These are phyloP conservation scores for Gymnogyps californianus DNA, from an alignment of 2,113 vertebrate genomes.

Conservation along the genomic window DNA sequence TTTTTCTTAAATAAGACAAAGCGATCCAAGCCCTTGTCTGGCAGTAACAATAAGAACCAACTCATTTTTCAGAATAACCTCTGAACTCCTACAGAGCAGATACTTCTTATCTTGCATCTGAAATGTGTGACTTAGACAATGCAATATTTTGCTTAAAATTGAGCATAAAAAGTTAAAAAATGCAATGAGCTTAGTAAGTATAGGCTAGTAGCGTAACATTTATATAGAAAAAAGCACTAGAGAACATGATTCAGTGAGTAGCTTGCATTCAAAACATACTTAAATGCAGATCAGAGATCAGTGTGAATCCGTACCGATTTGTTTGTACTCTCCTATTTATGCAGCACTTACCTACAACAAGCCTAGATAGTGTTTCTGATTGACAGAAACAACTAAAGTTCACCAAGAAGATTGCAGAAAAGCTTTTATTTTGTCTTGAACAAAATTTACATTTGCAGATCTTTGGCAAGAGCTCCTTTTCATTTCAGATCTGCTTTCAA, in stretches of 20 bases:
- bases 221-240: background rate
- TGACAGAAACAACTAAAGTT: background rate
- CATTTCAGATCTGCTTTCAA: background rate
- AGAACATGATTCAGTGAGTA: background rate
- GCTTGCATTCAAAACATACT: background rate
- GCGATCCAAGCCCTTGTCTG: background rate
- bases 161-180: background rate
- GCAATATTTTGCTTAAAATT: background rate
- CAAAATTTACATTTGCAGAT: background rate
- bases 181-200: background rate
- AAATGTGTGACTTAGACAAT: background rate
- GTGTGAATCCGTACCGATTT: background rate
- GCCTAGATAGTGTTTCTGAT: background rate
- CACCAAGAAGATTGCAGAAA: background rate
- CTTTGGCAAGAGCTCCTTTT: background rate
- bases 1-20: background rate
- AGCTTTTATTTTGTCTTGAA: background rate
- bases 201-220: background rate
- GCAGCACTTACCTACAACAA: background rate
- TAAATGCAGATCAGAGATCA: background rate
- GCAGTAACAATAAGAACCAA: background rate
- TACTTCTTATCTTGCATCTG: background rate
- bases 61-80: background rate
- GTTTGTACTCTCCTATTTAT: background rate
- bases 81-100: background rate